These are phyloP conservation scores for Datnioides undecimradiatus DNA, from an alignment of 2,113 vertebrate species.

Conservation along the genomic window DNA sequence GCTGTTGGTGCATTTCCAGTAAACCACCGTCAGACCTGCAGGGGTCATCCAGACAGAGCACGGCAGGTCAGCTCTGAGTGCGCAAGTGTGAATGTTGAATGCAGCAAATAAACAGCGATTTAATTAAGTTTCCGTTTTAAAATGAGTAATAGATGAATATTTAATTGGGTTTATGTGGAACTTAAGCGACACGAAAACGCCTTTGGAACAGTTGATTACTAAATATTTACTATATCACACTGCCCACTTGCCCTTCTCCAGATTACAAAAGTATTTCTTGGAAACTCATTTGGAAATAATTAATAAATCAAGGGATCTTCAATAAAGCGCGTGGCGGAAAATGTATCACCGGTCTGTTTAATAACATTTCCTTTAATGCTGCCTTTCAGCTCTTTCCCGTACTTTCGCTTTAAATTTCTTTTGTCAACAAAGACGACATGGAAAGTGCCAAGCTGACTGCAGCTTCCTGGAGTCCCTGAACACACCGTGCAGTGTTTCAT, in stretches of 20 bases:
- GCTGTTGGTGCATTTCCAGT: background rate
- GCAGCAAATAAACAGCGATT: no score
- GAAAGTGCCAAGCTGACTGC: conserved; percentile 36
- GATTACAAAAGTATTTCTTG: no score
- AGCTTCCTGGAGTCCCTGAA: background rate
- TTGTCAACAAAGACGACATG: background rate
- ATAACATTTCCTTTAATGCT: background rate
- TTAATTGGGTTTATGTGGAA: background rate
- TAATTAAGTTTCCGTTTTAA: background rate
- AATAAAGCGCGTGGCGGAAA: background rate
- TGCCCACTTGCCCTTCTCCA: background rate
- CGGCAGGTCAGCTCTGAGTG: no score
- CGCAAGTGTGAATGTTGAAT: no score
- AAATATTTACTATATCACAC: background rate
- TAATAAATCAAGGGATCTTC: no score
- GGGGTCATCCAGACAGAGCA: no score
- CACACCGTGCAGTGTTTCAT: background rate
- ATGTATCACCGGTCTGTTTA: no score
- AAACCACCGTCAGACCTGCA: no score
- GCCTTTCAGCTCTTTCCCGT: conserved; percentile 3
- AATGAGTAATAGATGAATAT: background rate
- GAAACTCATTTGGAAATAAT: background rate
- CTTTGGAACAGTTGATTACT: background rate
- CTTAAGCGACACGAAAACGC: background rate
- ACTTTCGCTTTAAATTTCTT: conserved; percentile 52